These are phyloP conservation scores for Remorina albescens DNA, from an alignment of 2,797 vertebrate species.

Conservation along the genomic window DNA sequence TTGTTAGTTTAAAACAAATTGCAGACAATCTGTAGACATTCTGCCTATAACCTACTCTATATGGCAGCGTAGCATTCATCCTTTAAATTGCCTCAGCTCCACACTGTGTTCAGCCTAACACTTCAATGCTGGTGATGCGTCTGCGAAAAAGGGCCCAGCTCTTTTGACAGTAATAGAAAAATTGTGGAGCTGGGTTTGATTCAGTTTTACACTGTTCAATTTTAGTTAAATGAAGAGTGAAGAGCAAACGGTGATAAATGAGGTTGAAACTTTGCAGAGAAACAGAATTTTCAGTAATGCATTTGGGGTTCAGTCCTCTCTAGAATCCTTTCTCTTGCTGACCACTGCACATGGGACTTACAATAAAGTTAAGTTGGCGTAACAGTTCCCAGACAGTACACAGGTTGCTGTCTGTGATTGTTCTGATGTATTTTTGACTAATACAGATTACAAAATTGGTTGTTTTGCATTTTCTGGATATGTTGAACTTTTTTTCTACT, in stretches of 20 bases:
- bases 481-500: slow-evolving; percentile 59
- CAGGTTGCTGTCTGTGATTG: slow-evolving; percentile 6
- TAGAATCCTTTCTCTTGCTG: slow-evolving; percentile 36
- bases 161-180: slow-evolving; percentile 46
- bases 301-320: slow-evolving; percentile 24
- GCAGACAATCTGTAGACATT: slow-evolving; percentile 12
- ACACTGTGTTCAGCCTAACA: slow-evolving; percentile 27
- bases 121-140: slow-evolving; percentile 40
- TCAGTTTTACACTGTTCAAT: slow-evolving; percentile 35
- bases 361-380: slow-evolving; percentile 44
- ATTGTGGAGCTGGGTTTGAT: slow-evolving; percentile 20
- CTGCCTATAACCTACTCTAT: background rate
- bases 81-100: slow-evolving; percentile 37
- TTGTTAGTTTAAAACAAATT: slow-evolving; percentile 30
- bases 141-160: slow-evolving; percentile 28
- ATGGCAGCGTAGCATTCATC: background rate
- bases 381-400: slow-evolving; percentile 54
- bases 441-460: slow-evolving; percentile 70
- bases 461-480: slow-evolving; percentile 70
- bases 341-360: slow-evolving; percentile 36
- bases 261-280: slow-evolving; percentile 33
- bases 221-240: slow-evolving; percentile 40
- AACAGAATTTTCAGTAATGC: slow-evolving; percentile 40
- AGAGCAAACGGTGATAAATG: slow-evolving; percentile 35
- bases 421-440: slow-evolving; percentile 60